phyloP scores from a whole-genome alignment of 23 tunicate species.

The Corella eumyota region DNA sequence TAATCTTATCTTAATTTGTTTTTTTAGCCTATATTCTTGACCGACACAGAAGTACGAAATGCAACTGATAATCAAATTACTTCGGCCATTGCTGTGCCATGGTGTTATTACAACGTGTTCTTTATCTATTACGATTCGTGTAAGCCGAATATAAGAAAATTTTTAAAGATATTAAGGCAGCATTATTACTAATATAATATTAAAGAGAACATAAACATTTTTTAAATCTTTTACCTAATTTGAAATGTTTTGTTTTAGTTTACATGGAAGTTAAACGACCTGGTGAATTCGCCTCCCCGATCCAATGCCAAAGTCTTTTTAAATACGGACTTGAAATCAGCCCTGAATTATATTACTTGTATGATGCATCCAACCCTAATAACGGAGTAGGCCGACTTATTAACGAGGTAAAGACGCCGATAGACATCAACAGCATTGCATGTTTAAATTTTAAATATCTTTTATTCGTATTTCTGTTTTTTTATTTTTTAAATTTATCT shows the following conservation, averaged over 20 bases:
- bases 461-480: too few relatives aligned
- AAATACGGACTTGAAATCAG: constrained; percentile 63
- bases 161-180: neutral
- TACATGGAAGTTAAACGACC: constrained; percentile 50
- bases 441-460: constrained; percentile 5
- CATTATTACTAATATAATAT: neutral
- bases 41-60: constrained; percentile 55
- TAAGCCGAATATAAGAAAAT: too few relatives aligned
- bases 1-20: too few relatives aligned
- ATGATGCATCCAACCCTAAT: constrained; percentile 8
- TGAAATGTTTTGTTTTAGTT: constrained; percentile 11
- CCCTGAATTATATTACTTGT: constrained; percentile 23
- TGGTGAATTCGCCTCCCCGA: constrained; percentile 67
- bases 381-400: constrained; percentile 8
- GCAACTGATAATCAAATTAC: constrained; percentile 61
- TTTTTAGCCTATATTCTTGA: constrained; percentile 81
- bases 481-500: too few relatives aligned
- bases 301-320: constrained; percentile 65
- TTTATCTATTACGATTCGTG: constrained; percentile 68
- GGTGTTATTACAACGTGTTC: constrained; percentile 99
- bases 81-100: constrained; percentile 72
- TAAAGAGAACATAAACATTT: neutral
- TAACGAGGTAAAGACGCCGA: constrained; percentile 17
- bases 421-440: too few relatives aligned
- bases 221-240: neutral